These are phyloP conservation scores for Tuberolachnus salignus DNA, from an alignment of 2,888 invertebrate species.

Conservation along the genomic window DNA sequence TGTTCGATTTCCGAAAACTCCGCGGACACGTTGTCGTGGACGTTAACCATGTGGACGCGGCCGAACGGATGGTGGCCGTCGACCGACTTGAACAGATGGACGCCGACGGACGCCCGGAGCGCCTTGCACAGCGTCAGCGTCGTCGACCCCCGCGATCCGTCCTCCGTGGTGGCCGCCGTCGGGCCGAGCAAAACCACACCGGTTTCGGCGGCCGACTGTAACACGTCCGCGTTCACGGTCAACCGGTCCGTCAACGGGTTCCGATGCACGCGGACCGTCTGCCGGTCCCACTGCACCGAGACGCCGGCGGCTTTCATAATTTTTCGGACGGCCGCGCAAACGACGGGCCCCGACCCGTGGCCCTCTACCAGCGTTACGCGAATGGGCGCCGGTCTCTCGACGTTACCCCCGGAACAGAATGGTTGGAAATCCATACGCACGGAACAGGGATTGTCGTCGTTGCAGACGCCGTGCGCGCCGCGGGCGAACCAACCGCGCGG, in stretches of 20 bases:
- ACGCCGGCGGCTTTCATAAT: conserved; percentile 10
- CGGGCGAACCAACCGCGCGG: background rate
- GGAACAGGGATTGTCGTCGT: too few relatives aligned
- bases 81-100: background rate
- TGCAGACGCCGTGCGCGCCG: background rate
- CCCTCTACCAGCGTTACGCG: background rate
- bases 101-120: conserved; percentile 6
- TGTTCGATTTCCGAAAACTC: conserved; percentile 39
- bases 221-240: background rate
- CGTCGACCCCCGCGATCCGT: background rate
- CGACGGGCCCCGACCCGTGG: background rate
- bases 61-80: conserved; percentile 22
- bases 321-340: conserved; percentile 13
- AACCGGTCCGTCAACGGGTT: background rate
- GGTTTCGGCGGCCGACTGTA: background rate
- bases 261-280: background rate
- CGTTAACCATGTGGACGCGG: background rate
- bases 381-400: too few relatives aligned
- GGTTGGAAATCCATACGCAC: too few relatives aligned
- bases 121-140: background rate
- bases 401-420: too few relatives aligned
- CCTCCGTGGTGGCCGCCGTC: background rate
- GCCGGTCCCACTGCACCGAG: conserved; percentile 8
- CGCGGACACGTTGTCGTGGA: conserved; percentile 33
- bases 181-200: conserved; percentile 14